Base-by-base conservation (phyloP, 2,888 invertebrate genomes). In the Polydrusus pterygomalis region DNA sequence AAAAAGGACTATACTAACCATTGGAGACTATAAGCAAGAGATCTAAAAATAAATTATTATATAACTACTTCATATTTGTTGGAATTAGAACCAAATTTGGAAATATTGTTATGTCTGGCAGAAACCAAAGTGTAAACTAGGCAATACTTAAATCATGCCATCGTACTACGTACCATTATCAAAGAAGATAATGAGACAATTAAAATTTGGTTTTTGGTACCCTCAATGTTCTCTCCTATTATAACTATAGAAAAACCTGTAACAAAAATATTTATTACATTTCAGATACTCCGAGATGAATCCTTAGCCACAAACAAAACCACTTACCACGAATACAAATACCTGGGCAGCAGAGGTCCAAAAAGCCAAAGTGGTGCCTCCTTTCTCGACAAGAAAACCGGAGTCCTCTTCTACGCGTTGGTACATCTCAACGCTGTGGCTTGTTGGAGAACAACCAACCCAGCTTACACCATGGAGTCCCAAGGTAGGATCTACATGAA, bases 361-460 rank as follows among this genome's bases (percentile, higher is more conserved):
- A 93, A 93, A 79, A 92, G 92, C 0, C 95, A 95, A 84, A 93
- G 94, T 1, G 93, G 93, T 74, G 93, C 90, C 0, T 92, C 93
- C 0, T 94, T 94, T 82, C 84, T 94, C 0, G 94, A 95, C 79
- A 91, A 91, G 20, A 90, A 91, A 77, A 92, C 93, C 0, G 93
- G 93, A 0, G 93, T 95, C 0, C 86, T 95, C 0, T 94, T 95
- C 85, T 95, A 95, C 84, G 91, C 94, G 0, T 85, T 95, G 69
- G 91, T 94, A 0, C 94, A 95, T 83, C 84, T 93, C 17, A 94
- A 95, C 83, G 93, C 94, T 0, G 91, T 95, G 0, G 94, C 93
- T 0, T 95, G 95, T 82, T 95, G 95, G 95, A 91, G 91, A 80
- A 93, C 93, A 0, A 91, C 92, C 0, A 92, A 92, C 80, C 90